These are phyloP conservation scores for Thunnus maccoyii DNA, from an alignment of 2,113 vertebrate species.

Conservation along the genomic window DNA sequence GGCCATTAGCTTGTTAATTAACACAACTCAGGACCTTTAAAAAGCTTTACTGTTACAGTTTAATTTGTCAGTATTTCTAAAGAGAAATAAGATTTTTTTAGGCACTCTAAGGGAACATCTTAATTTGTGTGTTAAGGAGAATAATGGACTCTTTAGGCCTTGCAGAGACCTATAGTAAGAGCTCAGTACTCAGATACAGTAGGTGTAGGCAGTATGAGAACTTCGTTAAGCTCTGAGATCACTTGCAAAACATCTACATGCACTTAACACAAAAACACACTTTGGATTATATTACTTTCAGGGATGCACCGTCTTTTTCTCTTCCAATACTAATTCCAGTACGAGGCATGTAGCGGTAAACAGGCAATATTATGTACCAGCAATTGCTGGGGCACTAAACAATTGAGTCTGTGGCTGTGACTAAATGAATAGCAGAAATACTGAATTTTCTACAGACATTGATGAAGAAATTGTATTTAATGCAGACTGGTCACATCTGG, in stretches of 20 bases:
- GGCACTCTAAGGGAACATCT: neutral
- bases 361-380: neutral
- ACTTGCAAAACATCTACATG: neutral
- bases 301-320: neutral
- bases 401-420: neutral
- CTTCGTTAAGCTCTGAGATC: neutral
- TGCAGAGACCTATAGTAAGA: neutral
- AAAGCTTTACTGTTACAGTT: constrained; percentile 33
- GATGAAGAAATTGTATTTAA: neutral
- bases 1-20: constrained; percentile 49
- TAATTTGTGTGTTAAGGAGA: constrained; percentile 24
- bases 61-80: constrained; percentile 22
- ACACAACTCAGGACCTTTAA: constrained; percentile 37
- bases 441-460: neutral
- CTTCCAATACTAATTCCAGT: neutral
- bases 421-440: neutral
- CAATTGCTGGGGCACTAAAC: neutral
- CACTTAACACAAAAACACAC: neutral
- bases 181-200: neutral
- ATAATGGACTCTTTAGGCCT: neutral
- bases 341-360: neutral
- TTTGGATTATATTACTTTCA: neutral
- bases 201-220: neutral
- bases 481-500: too few species aligned
- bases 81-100: constrained; percentile 12